Conservation (phyloP, 2,113 vertebrate genomes). For the Serinus canaria region DNA sequence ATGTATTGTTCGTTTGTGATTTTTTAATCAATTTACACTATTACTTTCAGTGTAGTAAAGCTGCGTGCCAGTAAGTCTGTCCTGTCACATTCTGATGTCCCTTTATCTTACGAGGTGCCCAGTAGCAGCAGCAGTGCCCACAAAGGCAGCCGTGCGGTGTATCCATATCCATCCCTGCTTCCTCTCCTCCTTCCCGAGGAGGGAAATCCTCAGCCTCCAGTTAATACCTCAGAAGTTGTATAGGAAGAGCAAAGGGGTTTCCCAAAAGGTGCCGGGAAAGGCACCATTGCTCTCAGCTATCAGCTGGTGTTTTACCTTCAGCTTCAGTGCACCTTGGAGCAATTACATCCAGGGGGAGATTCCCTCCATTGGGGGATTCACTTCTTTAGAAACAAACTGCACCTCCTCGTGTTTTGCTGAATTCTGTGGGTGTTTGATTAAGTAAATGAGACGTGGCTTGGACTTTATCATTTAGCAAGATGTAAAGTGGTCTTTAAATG, state of each 20-base stretch:
- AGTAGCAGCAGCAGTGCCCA: accelerated
- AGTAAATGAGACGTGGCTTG: background rate
- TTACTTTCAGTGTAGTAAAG: background rate
- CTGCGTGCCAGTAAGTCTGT: accelerated
- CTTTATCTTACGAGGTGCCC: background rate
- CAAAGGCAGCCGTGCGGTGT: background rate
- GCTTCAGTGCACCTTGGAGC: background rate
- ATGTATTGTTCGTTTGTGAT: accelerated
- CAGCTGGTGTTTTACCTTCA: background rate
- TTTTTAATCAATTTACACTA: accelerated
- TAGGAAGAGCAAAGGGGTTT: background rate
- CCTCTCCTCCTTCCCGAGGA: background rate
- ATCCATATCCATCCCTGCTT: background rate
- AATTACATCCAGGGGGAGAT: background rate
- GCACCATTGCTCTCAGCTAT: accelerated
- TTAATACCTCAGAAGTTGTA: background rate
- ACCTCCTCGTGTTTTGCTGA: background rate
- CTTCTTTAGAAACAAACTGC: background rate
- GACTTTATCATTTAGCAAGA: background rate
- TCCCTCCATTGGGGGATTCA: background rate
- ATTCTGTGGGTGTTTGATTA: background rate
- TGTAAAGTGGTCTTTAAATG: background rate
- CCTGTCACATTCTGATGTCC: background rate
- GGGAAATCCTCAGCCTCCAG: background rate
- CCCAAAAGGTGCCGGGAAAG: accelerated